Conservation (phyloP, 2,888 invertebrate genomes). For the Hydropsyche betteni region DNA sequence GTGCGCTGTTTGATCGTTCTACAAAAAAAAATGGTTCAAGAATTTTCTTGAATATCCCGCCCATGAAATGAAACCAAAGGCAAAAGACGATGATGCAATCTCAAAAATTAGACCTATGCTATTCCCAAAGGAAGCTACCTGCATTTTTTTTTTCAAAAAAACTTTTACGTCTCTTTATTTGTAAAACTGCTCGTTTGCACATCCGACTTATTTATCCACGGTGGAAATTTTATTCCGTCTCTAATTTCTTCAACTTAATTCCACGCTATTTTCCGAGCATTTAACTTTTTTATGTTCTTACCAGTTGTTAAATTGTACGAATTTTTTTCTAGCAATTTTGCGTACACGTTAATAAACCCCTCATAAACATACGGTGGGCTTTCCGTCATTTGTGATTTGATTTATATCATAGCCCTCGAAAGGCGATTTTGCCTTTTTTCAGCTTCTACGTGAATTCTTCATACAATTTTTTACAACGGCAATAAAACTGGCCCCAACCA, state of each 20-base stretch:
- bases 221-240: not conserved
- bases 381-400: slow-evolving; percentile 14
- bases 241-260: slow-evolving; percentile 1
- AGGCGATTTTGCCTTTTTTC: not conserved
- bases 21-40: too few species aligned
- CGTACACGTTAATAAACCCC: not conserved
- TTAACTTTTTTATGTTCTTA: not conserved
- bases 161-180: not conserved
- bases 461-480: slow-evolving; percentile 28
- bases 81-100: slow-evolving; percentile 2
- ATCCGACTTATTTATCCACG: not conserved
- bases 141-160: not conserved
- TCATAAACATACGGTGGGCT: not conserved
- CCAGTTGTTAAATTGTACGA: not conserved
- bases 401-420: not conserved
- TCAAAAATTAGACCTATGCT: slow-evolving; percentile 7
- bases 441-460: slow-evolving; percentile 8
- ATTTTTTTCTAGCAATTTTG: not conserved
- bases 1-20: not conserved
- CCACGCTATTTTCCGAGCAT: not conserved
- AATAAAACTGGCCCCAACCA: slow-evolving; percentile 34
- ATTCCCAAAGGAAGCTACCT: slow-evolving; percentile 1
- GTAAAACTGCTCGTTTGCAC: not conserved
- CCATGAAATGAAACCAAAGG: slow-evolving; percentile 1
- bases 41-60: not conserved